These are phyloP conservation scores for Xylota sylvarum DNA, from an alignment of 2,888 invertebrate genomes.

Conservation along the genomic window DNA sequence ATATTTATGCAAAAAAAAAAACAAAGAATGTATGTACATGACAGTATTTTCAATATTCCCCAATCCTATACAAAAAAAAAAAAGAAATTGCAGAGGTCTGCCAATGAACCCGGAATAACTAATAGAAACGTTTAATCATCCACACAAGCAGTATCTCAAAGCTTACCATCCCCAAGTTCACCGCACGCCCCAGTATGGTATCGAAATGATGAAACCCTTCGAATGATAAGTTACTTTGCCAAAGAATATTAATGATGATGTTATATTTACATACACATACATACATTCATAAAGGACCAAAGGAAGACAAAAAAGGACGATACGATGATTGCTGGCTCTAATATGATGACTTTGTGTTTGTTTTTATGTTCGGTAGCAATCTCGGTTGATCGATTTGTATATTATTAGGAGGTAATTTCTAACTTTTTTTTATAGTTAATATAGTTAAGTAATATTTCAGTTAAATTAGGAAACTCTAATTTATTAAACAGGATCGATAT, in stretches of 20 bases:
- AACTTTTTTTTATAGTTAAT: constrained; percentile 32
- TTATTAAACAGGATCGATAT: constrained; percentile 3
- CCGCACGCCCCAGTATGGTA: background rate
- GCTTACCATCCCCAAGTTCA: background rate
- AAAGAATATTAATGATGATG: constrained; percentile 53
- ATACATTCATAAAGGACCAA: background rate
- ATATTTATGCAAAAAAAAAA: background rate
- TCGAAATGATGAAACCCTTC: constrained; percentile 45
- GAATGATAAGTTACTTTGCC: constrained; percentile 55
- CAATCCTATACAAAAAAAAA: background rate
- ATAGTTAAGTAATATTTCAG: constrained; percentile 23
- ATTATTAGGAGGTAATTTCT: constrained; percentile 43
- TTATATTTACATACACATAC: background rate
- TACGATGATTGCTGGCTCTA: constrained; percentile 11
- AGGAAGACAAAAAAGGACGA: constrained; percentile 1
- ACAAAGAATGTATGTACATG: no score
- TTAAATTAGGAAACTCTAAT: background rate
- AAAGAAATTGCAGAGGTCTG: background rate
- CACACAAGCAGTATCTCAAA: background rate
- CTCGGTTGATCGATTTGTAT: constrained; percentile 46
- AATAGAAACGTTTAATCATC: constrained; percentile 35
- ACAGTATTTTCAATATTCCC: background rate
- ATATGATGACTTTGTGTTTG: constrained; percentile 40
- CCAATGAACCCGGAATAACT: constrained; percentile 19
- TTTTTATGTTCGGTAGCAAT: constrained; percentile 39